phyloP scores from a whole-genome alignment of 1,140 invertebrate species.

The Dendroctonus valens region DNA sequence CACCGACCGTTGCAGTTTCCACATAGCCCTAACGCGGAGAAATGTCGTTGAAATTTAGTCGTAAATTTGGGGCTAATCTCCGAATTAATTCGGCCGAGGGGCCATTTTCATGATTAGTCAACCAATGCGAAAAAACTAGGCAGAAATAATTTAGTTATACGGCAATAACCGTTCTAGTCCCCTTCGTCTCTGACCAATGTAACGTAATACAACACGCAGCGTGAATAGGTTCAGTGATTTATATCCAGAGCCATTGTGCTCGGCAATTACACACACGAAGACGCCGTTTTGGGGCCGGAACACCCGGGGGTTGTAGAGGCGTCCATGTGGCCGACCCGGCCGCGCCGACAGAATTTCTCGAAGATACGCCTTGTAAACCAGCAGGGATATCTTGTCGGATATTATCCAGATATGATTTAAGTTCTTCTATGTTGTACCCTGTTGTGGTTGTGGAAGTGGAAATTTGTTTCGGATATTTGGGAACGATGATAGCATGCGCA shows the following conservation, averaged over 20 bases:
- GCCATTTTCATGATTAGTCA: too few species aligned
- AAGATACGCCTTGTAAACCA: slow-evolving; percentile 12
- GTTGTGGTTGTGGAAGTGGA: too few species aligned
- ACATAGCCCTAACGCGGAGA: too few species aligned
- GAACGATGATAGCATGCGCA: too few species aligned
- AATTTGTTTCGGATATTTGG: too few species aligned
- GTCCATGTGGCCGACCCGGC: slow-evolving; percentile 4
- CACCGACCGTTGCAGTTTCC: too few species aligned
- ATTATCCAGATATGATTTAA: not conserved
- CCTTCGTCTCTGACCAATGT: not conserved
- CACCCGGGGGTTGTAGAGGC: slow-evolving; percentile 15
- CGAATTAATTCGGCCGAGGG: too few species aligned
- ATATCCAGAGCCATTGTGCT: slow-evolving; percentile 18
- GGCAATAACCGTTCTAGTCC: not conserved
- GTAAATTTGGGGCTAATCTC: too few species aligned
- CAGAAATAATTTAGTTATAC: not conserved
- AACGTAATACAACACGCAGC: slow-evolving; percentile 12
- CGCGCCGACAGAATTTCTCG: not conserved
- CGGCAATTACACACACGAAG: slow-evolving; percentile 30
- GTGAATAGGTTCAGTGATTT: slow-evolving; percentile 22
- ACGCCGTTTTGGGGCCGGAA: slow-evolving; percentile 13
- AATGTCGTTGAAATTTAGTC: too few species aligned
- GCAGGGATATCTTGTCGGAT: slow-evolving; percentile 12
- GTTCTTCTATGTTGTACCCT: too few species aligned
- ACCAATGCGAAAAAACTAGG: too few species aligned